Percentiles rank a stretch among this genome's conserved stretches.
phyloP scores from a whole-genome alignment of 2,888 invertebrate genomes.

The Tipula unca region DNA sequence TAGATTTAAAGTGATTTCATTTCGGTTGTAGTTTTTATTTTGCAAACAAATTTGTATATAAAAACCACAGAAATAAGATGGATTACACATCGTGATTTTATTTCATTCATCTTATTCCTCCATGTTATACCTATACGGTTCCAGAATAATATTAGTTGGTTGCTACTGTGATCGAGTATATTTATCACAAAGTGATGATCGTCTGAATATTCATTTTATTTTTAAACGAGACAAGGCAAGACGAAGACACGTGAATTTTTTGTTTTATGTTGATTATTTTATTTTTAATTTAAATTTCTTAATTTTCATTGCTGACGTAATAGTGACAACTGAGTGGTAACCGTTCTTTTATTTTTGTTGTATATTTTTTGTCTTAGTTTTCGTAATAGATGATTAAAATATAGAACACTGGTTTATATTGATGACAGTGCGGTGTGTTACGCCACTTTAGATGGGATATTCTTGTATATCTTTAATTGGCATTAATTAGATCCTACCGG shows the following conservation, averaged over 20 bases:
- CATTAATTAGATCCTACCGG: neutral
- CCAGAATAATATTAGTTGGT: neutral
- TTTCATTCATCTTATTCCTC: neutral
- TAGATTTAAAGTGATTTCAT: neutral
- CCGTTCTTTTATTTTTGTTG: neutral
- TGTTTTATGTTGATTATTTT: neutral
- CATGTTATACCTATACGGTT: neutral
- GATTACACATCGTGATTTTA: neutral
- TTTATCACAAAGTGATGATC: neutral
- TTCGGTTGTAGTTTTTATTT: neutral
- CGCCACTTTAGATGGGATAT: neutral
- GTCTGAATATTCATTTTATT: neutral
- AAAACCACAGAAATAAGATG: neutral
- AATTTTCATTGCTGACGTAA: neutral
- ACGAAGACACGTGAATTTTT: neutral
- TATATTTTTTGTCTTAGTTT: neutral
- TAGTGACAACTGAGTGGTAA: neutral
- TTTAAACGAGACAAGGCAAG: neutral
- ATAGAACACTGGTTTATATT: neutral
- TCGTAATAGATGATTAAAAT: neutral
- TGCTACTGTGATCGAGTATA: neutral
- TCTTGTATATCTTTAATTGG: too few species aligned
- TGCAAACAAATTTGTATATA: neutral
- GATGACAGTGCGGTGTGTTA: neutral
- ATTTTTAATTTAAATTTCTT: neutral